Base-by-base conservation (phyloP, 1,140 invertebrate genomes). In the Harpegnathos saltator region DNA sequence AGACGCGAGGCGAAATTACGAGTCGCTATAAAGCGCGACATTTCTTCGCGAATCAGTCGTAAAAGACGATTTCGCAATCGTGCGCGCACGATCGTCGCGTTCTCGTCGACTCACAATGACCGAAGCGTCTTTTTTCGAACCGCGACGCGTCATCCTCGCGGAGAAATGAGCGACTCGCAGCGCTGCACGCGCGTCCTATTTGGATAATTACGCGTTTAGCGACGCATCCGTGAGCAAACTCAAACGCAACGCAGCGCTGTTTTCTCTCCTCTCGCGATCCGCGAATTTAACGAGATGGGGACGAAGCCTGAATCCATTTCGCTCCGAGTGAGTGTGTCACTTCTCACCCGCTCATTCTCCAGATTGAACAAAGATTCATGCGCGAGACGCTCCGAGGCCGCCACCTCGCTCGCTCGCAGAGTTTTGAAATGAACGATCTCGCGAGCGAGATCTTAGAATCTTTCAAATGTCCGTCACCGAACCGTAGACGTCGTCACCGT, bases 51-150 rank as follows among this genome's bases (percentile, higher is more conserved):
- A 78, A 56, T 26, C 12, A 17, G 15, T 22, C 44, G 56, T 78
- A 78, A 81, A 72, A 69, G 26, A 71, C 33, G 38, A 17, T 81
- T 33, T 61, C 26, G 78, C 15, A 81, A 73, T 72, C 66, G 38
- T 5, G 44, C 19, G 58, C 33, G 33, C 59, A n/a, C n/a, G 75
- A 62, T 29, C 12, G 29, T 81, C 33, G 48, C 38, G 48, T 72
- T 73, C 69, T 75, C 73, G 56, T 56, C 9, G 80, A 78, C 61
- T 86, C 44, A 38, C 24, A 68, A 87, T 77, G 54, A 83, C 14
- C 29, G 15, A 68, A 48, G 38, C 65, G 26, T 52, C 38, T 44
- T 48, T 86, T 85, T n/a, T 61, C 62, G 26, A 86, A 77, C 65
- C 78, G 77, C 48, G 72, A 83, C 59, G 17, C 44, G 52, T 50